A percentile compares a stretch with the other conserved stretches of the same genome.
Conservation (phyloP, 2,888 invertebrate species). For the Adelognathus sp. region DNA sequence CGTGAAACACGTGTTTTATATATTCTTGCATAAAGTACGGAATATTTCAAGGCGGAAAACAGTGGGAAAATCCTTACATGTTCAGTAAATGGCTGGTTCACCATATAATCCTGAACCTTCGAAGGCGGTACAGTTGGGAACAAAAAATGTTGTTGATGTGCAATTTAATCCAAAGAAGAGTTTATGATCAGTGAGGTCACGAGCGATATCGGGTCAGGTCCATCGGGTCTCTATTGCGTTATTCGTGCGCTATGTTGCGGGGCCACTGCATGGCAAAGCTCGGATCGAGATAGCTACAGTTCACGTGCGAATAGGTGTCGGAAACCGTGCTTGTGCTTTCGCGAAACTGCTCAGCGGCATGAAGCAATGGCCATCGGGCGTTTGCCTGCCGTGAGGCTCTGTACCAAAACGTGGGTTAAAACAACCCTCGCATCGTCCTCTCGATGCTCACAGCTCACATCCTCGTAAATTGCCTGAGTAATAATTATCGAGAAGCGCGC, state of each 20-base stretch:
- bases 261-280: conserved; percentile 8
- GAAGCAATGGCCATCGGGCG: conserved; percentile 25
- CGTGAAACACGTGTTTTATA: no score
- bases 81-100: no score
- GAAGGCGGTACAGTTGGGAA: no score
- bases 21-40: no score
- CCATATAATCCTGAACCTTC: no score
- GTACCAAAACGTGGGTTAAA: conserved; percentile 34
- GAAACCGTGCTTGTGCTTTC: conserved; percentile 16
- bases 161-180: conserved; percentile 42
- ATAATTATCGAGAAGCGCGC: conserved; percentile 53
- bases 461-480: conserved; percentile 55
- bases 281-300: conserved; percentile 20
- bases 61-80: no score
- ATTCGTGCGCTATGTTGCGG: background rate
- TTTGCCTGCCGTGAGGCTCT: background rate
- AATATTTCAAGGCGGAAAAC: no score
- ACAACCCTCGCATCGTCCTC: conserved; percentile 17
- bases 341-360: conserved; percentile 28
- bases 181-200: conserved; percentile 51
- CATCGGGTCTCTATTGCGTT: conserved; percentile 50
- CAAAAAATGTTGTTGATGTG: conserved; percentile 20
- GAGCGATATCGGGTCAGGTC: conserved; percentile 45
- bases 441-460: conserved; percentile 11
- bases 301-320: conserved; percentile 30